Percentiles rank a stretch among this genome's conserved stretches.
Conservation (phyloP, 2,888 invertebrate genomes). For the Drosophila nr. perissopoda region DNA sequence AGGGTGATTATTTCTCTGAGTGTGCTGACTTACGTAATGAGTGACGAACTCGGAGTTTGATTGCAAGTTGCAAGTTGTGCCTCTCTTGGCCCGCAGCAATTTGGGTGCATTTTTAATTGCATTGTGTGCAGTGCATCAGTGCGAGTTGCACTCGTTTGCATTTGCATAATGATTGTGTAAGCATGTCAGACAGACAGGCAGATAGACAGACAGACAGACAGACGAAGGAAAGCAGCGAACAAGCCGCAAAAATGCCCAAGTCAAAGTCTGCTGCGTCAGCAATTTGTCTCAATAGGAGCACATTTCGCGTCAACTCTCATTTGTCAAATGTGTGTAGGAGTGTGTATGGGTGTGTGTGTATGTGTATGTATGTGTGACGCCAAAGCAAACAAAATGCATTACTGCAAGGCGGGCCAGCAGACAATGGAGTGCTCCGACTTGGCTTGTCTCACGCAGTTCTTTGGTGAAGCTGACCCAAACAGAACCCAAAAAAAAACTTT, state of each 20-base stretch:
- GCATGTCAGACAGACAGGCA: constrained; percentile 3
- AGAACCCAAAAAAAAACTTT: constrained; percentile 22
- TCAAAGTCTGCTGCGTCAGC: constrained; percentile 45
- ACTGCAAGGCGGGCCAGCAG: constrained; percentile 45
- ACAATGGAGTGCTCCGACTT: constrained; percentile 47
- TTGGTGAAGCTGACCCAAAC: constrained; percentile 69
- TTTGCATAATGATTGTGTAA: constrained; percentile 67
- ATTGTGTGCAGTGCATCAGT: constrained; percentile 23
- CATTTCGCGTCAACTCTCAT: constrained; percentile 72
- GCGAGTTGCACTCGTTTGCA: constrained; percentile 51
- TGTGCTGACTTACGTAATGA: constrained; percentile 17
- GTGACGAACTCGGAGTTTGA: constrained; percentile 13
- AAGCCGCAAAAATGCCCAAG: constrained; percentile 1
- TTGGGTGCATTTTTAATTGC: constrained; percentile 71
- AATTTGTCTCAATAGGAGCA: constrained; percentile 71
- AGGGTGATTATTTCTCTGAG: not conserved
- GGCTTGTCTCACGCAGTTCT: constrained; percentile 63
- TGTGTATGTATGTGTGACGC: constrained; percentile 26
- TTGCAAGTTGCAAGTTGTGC: constrained; percentile 3
- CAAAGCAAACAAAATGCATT: constrained; percentile 81
- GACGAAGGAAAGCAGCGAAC: constrained; percentile 5
- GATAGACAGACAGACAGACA: not conserved
- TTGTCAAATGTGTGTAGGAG: constrained; percentile 56
- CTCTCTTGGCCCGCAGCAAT: constrained; percentile 36
- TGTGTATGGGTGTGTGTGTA: constrained; percentile 23